These are phyloP conservation scores for Dolichoris vasculosae DNA, from an alignment of 1,140 invertebrate species.

Conservation along the genomic window DNA sequence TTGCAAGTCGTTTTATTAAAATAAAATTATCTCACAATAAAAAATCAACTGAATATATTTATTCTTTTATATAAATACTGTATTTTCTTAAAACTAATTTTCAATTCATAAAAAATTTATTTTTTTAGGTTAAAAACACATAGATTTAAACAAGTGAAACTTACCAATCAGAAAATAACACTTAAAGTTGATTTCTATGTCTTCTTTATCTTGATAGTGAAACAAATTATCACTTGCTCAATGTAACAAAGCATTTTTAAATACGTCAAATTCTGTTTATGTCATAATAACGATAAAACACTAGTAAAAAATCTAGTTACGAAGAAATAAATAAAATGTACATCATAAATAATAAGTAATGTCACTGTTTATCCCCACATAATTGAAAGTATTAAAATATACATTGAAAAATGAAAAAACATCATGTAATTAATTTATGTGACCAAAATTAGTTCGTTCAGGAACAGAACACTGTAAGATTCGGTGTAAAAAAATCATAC, in stretches of 20 bases:
- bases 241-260: neutral
- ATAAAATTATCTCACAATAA: too few relatives aligned
- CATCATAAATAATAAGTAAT: neutral
- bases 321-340: constrained; percentile 35
- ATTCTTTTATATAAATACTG: too few relatives aligned
- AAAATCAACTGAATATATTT: too few relatives aligned
- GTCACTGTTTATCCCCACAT: neutral
- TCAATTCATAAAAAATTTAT: constrained; percentile 3
- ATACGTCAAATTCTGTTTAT: neutral
- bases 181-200: neutral
- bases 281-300: neutral
- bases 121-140: constrained; percentile 30
- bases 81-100: neutral
- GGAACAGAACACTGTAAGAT: neutral
- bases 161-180: neutral
- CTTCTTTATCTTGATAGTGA: neutral
- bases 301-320: neutral
- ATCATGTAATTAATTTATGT: constrained; percentile 21
- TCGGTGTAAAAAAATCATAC: neutral
- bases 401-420: constrained; percentile 6
- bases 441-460: constrained; percentile 37
- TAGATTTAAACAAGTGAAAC: neutral
- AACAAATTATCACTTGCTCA: neutral
- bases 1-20: too few relatives aligned
- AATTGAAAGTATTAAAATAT: neutral